phyloP scores from a whole-genome alignment of 2,888 invertebrate species.

The Chalcis sispes region DNA sequence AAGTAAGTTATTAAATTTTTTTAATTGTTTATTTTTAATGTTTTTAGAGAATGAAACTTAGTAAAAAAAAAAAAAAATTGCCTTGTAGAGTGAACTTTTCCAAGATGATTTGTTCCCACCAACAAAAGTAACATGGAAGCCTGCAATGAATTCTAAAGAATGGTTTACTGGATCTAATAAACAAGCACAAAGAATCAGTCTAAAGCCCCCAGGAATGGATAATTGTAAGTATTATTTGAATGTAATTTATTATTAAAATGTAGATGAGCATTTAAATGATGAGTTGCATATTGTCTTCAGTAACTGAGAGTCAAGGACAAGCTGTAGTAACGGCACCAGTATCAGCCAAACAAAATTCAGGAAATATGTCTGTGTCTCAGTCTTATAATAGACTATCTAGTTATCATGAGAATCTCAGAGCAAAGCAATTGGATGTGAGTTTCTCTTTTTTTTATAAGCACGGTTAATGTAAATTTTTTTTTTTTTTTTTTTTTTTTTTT shows the following conservation, averaged over 20 bases:
- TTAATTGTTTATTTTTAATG: background rate
- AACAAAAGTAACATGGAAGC: slow-evolving; percentile 91
- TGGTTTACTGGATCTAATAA: slow-evolving; percentile 87
- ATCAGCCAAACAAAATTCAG: slow-evolving; percentile 76
- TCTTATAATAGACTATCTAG: slow-evolving; percentile 76
- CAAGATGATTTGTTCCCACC: slow-evolving; percentile 98
- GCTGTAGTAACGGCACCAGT: slow-evolving; percentile 71
- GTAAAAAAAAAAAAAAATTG: slow-evolving; percentile 7
- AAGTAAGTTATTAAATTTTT: slow-evolving; percentile 78
- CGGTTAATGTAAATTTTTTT: background rate
- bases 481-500: too few relatives aligned
- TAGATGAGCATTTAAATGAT: slow-evolving; percentile 14
- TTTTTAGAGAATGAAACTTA: background rate
- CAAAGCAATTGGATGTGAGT: slow-evolving; percentile 77
- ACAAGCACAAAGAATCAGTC: slow-evolving; percentile 81
- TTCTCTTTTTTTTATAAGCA: background rate
- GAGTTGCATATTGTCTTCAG: slow-evolving; percentile 64
- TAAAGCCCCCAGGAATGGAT: slow-evolving; percentile 93
- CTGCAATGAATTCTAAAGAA: slow-evolving; percentile 84
- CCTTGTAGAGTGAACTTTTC: slow-evolving; percentile 90
- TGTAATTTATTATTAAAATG: slow-evolving; percentile 15
- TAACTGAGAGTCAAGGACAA: slow-evolving; percentile 77
- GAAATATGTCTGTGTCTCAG: slow-evolving; percentile 76
- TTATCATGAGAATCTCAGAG: slow-evolving; percentile 78
- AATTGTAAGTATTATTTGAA: slow-evolving; percentile 79